phyloP scores from a whole-genome alignment of 2,797 vertebrate species.

The Hipposideros larvatus region DNA sequence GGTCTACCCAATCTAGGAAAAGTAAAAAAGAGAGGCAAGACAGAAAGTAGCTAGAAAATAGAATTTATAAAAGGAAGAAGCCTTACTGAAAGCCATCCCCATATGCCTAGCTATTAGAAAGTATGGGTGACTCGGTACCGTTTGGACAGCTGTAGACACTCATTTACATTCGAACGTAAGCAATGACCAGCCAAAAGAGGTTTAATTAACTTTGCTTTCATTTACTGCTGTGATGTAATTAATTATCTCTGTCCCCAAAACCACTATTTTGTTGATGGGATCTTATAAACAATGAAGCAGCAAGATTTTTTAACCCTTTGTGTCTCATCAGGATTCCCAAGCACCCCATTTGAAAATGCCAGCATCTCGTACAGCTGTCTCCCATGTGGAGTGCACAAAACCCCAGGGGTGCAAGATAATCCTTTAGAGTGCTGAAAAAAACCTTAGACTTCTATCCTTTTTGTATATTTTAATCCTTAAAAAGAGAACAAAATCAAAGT shows the following conservation, averaged over 20 bases:
- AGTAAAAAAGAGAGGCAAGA: neutral
- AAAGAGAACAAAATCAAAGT: neutral
- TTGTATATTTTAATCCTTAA: neutral
- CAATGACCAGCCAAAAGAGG: neutral
- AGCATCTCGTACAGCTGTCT: neutral
- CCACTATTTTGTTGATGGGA: neutral
- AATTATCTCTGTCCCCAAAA: slow-evolving; percentile 59
- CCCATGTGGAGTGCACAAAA: neutral
- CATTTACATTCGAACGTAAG: slow-evolving; percentile 62
- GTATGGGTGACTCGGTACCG: neutral
- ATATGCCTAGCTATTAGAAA: neutral
- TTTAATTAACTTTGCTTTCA: slow-evolving; percentile 63
- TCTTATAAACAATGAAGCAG: neutral
- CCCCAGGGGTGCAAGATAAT: neutral
- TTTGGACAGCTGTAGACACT: neutral
- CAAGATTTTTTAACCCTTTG: slow-evolving; percentile 40
- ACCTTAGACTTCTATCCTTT: neutral
- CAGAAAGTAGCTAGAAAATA: neutral
- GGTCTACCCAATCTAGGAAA: neutral
- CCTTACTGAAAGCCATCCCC: neutral
- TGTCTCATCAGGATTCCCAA: neutral
- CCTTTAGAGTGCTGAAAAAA: neutral
- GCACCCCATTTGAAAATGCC: neutral
- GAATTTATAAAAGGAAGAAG: neutral
- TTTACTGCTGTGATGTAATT: slow-evolving; percentile 44